Evolutionary conservation across 2,797 vertebrate species (phyloP).

Genomic region (Brachyrhaphis roseni): DNA sequence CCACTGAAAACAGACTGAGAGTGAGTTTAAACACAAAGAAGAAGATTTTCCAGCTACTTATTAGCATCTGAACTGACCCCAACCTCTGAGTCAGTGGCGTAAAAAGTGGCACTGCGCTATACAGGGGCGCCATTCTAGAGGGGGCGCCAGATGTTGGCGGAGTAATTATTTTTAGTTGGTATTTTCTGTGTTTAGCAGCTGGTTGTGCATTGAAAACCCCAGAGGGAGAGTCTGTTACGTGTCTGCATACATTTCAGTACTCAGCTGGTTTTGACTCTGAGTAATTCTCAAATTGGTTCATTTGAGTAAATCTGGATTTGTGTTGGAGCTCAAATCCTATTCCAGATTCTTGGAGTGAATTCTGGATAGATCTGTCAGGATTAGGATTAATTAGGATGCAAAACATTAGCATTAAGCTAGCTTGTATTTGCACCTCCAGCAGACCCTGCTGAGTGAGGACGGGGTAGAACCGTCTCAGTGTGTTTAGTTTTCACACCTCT

Average conservation of each 20-base stretch:
- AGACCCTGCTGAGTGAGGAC: neutral
- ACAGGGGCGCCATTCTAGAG: too few species aligned
- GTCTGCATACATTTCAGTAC: too few species aligned
- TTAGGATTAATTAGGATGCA: slow-evolving; percentile 21
- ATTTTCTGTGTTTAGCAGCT: too few species aligned
- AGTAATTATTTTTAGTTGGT: too few species aligned
- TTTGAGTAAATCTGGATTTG: slow-evolving; percentile 65
- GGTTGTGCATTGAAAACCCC: too few species aligned
- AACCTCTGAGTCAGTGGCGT: slow-evolving; percentile 20
- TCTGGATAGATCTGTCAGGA: slow-evolving; percentile 11
- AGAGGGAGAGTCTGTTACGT: too few species aligned
- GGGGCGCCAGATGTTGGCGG: too few species aligned
- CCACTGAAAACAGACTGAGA: slow-evolving; percentile 22
- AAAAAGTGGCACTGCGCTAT: too few species aligned
- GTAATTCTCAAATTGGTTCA: slow-evolving; percentile 69
- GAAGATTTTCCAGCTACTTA: slow-evolving; percentile 57
- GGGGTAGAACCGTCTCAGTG: neutral
- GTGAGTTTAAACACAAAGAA: slow-evolving; percentile 47
- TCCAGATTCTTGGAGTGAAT: slow-evolving; percentile 62
- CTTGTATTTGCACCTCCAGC: slow-evolving; percentile 28
- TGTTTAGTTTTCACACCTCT: slow-evolving; percentile 27
- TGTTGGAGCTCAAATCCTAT: slow-evolving; percentile 31
- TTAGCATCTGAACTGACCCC: slow-evolving; percentile 62
- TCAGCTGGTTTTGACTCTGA: too few species aligned
- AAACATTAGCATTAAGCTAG: slow-evolving; percentile 33